Base-by-base conservation (phyloP, 2,797 vertebrate genomes). In the Novumbra hubbsi region DNA sequence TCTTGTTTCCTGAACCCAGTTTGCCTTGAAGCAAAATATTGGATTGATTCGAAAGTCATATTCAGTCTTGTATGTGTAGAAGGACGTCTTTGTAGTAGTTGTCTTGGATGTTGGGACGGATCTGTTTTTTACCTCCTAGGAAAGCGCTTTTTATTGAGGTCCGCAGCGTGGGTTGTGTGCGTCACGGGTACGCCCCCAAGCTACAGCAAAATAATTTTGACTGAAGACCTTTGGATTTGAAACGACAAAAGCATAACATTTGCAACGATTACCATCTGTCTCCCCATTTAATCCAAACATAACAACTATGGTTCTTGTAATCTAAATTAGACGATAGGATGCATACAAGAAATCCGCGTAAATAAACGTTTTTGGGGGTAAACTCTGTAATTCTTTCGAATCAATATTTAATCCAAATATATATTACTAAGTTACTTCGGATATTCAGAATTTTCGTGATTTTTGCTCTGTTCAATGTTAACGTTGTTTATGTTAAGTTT, bases 171-270 rank as follows among this genome's bases (percentile, higher is more conserved):
- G 75, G 88, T 87, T 66, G 65, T 55, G 84, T 85, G 92, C 92
- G 91, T 93, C 91, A 91, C 65, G 84, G 91, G 11, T 78, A 92
- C 93, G 93, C 94, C 93, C 92, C 91, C 93, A 88, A 84, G 90
- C 82, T 30, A 72, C 79, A 60, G 66, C 72, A 28, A 76, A 86
- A 88, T 82, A 72, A 82, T 81, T 84, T 81, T 77, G 75, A 84
- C 8, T 49, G 78, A 65, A 73, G 64, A 80, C 49, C 76, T 81
- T 77, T 81, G 74, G 6, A 48, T 85, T 67, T 64, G 80, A 87
- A 91, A 90, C 88, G 88, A 88, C 83, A 85, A 81, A 87, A 79
- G 87, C 84, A 84, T 82, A 67, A 76, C 32, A 73, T 88, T 79
- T 73, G 62, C 19, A 7, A 68, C 71, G 72, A 88, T 90, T 85